Base-by-base conservation (phyloP, 2,888 invertebrate species). In the Creontiades dilutus region DNA sequence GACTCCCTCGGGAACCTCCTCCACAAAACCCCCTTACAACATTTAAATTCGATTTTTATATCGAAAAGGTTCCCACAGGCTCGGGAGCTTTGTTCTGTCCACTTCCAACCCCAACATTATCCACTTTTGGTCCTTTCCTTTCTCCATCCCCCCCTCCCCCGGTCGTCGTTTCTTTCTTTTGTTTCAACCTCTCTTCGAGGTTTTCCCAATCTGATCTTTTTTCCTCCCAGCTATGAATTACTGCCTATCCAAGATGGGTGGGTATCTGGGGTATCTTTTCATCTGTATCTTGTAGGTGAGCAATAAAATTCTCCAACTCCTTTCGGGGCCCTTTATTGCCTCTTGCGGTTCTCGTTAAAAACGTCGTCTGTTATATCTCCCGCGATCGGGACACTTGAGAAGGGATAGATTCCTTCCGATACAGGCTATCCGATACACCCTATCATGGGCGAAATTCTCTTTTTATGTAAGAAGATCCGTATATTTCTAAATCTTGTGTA, bases 31-130 rank as follows among this genome's bases (percentile, higher is more conserved):
- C n/a, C n/a, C 82, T 47, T 61, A 86, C 68, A 84, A 90, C 90
- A 90, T 89, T 90, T 90, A 90, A 90, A 90, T 90, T 85, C 90
- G 86, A 90, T 90, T 90, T 89, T 90, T 90, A 90, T 90, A 90
- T 84, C 86, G 81, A 55, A 68, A 75, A 76, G 82, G 86, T 86
- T 86, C 90, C 86, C 90, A 86, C 86, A 86, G 90, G 61, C 89
- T 76, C 86, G 84, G 46, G 28, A 61, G 14, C 82, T 57, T 85
- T 90, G 47, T 68, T 88, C 68, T 75, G 19, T 68, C 78, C 37
- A 82, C 87, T 47, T 82, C 80, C 76, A n/a, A 16, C 76, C 52
- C 86, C 68, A 57, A 86, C 82, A 52, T 82, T 87, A 85, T 90
- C 82, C 61, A 61, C 47, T 84, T 78, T 88, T 48, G 23, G 76